phyloP scores from a whole-genome alignment of 2,888 invertebrate species.

The Fabriciana adippe region DNA sequence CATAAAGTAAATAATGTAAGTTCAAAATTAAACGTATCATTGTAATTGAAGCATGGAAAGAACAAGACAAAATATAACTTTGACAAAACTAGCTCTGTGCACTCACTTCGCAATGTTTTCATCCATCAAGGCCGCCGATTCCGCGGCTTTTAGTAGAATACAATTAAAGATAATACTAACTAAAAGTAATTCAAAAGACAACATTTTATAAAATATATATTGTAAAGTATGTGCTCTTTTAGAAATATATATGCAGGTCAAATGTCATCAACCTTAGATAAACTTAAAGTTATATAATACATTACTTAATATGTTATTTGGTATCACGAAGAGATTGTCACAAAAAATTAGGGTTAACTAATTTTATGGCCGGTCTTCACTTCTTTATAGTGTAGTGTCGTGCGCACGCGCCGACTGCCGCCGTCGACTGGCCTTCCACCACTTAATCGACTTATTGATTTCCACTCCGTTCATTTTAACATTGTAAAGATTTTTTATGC shows the following conservation, averaged over 20 bases:
- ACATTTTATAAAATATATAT: constrained; percentile 3
- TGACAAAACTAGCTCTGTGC: constrained; percentile 15
- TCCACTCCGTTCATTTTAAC: background rate
- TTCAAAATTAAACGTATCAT: background rate
- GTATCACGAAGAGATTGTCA: background rate
- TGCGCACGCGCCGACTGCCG: constrained; percentile 31
- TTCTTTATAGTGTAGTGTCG: constrained; percentile 2
- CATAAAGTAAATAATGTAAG: background rate
- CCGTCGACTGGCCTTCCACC: constrained; percentile 29
- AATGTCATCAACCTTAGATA: constrained; percentile 23
- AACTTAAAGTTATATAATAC: background rate
- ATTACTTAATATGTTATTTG: constrained; percentile 1
- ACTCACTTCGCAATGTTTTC: constrained; percentile 45
- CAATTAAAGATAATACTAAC: constrained; percentile 38
- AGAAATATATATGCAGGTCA: constrained; percentile 21
- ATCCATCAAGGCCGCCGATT: constrained; percentile 51
- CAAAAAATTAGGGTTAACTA: background rate
- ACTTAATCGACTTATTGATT: constrained; percentile 18
- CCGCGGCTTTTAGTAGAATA: constrained; percentile 32
- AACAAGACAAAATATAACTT: constrained; percentile 15
- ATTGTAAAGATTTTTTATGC: background rate
- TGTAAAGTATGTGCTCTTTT: background rate
- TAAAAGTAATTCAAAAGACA: constrained; percentile 10
- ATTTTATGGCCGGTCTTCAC: background rate
- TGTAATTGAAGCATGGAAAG: background rate